phyloP scores from a whole-genome alignment of 2,797 vertebrate species.

The Melanotaenia nigrans region DNA sequence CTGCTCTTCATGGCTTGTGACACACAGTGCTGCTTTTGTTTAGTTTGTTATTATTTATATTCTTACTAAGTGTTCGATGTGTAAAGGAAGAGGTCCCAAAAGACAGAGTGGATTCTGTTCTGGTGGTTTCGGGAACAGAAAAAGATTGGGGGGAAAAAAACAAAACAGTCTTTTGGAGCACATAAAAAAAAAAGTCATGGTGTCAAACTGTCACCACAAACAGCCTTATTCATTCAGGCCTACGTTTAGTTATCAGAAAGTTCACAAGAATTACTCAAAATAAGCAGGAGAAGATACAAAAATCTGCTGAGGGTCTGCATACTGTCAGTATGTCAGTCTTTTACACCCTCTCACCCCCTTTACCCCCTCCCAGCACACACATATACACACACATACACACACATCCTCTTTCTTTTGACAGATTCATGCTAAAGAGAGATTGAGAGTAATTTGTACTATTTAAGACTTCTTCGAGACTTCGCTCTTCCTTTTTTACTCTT shows the following conservation, averaged over 20 bases:
- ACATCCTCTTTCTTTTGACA: conserved; percentile 65
- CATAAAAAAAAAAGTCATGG: background rate
- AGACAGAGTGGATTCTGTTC: conserved; percentile 6
- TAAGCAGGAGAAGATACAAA: background rate
- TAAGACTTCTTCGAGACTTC: conserved; percentile 53
- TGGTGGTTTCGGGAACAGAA: background rate
- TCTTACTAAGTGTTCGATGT: background rate
- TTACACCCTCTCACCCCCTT: conserved; percentile 15
- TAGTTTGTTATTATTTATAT: conserved; percentile 1
- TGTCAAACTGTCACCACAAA: background rate
- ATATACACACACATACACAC: background rate
- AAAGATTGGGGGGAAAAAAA: background rate
- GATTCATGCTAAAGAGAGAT: conserved; percentile 57
- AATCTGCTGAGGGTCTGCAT: conserved; percentile 5
- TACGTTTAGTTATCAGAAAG: background rate
- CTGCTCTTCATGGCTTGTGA: background rate
- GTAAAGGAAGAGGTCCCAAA: background rate
- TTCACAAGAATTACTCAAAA: background rate
- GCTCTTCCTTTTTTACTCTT: conserved; percentile 43
- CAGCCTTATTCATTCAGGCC: background rate
- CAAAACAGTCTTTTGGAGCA: background rate
- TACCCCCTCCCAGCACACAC: too few species aligned
- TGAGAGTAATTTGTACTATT: conserved; percentile 65
- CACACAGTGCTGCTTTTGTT: conserved; percentile 6
- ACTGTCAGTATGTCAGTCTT: conserved; percentile 4